These are phyloP conservation scores for Epirrhoe alternata DNA, from an alignment of 2,888 invertebrate genomes.

Conservation along the genomic window DNA sequence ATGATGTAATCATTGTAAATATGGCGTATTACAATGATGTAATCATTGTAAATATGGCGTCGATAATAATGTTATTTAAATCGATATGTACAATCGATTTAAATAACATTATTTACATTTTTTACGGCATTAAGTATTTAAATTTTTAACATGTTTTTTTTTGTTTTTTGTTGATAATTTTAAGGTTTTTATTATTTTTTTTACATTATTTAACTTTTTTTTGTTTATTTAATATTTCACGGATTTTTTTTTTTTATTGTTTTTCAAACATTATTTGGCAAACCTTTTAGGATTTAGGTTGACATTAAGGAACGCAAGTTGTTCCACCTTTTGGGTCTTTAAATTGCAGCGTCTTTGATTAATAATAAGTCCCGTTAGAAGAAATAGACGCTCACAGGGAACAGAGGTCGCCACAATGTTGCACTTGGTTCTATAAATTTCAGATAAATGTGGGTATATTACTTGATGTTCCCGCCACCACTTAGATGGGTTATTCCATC, in stretches of 20 bases:
- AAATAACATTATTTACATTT: too few species aligned
- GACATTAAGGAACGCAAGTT: constrained; percentile 6
- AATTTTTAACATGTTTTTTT: too few species aligned
- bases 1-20: too few species aligned
- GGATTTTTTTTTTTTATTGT: constrained; percentile 5
- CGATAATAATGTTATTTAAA: too few species aligned
- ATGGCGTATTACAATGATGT: too few species aligned
- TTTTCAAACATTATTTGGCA: not conserved
- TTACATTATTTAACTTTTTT: not conserved
- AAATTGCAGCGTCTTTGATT: constrained; percentile 11
- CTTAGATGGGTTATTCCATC: constrained; percentile 30
- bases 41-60: too few species aligned
- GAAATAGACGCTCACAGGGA: constrained; percentile 32
- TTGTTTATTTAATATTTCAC: constrained; percentile 1
- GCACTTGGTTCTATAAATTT: constrained; percentile 25
- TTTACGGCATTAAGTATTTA: too few species aligned
- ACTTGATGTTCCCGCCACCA: constrained; percentile 32
- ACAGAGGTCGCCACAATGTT: constrained; percentile 39
- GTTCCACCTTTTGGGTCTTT: constrained; percentile 9
- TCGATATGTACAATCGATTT: too few species aligned
- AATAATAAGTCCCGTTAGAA: constrained; percentile 25
- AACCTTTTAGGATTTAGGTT: not conserved
- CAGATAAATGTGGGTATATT: constrained; percentile 33
- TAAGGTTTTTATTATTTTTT: too few species aligned
- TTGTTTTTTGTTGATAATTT: too few species aligned